These are phyloP conservation scores for Macrosoma leucophasiata DNA, from an alignment of 2,888 invertebrate genomes.

Conservation along the genomic window DNA sequence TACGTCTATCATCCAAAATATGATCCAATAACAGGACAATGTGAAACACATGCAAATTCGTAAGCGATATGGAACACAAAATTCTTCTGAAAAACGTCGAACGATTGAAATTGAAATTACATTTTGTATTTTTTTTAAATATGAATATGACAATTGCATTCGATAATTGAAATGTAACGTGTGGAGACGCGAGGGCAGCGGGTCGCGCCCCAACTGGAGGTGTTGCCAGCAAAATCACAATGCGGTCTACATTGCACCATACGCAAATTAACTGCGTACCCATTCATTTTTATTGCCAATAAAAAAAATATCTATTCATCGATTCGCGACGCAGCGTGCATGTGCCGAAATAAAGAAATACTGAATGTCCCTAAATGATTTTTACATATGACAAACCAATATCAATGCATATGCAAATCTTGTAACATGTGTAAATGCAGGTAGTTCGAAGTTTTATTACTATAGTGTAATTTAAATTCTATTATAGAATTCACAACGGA, in stretches of 20 bases:
- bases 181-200: slow-evolving; percentile 48
- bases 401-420: slow-evolving; percentile 41
- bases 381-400: slow-evolving; percentile 59
- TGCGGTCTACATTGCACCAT: slow-evolving; percentile 63
- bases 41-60: slow-evolving; percentile 58
- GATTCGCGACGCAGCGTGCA: slow-evolving; percentile 58
- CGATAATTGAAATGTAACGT: slow-evolving; percentile 41
- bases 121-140: slow-evolving; percentile 30
- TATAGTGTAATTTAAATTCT: slow-evolving; percentile 52
- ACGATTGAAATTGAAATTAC: slow-evolving; percentile 56
- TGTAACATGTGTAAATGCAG: slow-evolving; percentile 31
- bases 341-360: slow-evolving; percentile 60
- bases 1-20: slow-evolving; percentile 67
- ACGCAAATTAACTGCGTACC: slow-evolving; percentile 68
- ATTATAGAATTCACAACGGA: slow-evolving; percentile 48
- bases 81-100: slow-evolving; percentile 19
- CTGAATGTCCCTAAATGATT: slow-evolving; percentile 70
- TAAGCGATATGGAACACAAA: slow-evolving; percentile 48
- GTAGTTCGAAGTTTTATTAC: slow-evolving; percentile 30
- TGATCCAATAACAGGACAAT: slow-evolving; percentile 60
- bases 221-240: slow-evolving; percentile 44
- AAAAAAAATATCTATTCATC: slow-evolving; percentile 59
- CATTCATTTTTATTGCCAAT: slow-evolving; percentile 67
- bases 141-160: slow-evolving; percentile 31
- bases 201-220: slow-evolving; percentile 62